phyloP scores from a whole-genome alignment of 2,113 vertebrate species.

The Sporophila hypoxantha region DNA sequence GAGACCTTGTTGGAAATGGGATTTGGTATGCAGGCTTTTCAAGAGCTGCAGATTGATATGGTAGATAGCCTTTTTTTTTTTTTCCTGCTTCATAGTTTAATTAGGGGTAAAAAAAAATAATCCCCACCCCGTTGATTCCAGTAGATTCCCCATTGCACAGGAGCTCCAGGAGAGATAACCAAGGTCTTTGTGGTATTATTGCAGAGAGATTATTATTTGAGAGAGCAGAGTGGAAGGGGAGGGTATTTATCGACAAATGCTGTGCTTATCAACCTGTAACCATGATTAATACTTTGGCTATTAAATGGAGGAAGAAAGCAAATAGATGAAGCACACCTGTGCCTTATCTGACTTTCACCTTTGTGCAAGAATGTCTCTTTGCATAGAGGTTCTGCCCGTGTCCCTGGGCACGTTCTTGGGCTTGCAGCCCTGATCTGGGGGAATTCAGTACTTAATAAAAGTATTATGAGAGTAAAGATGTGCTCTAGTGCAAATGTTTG shows the following conservation, averaged over 20 bases:
- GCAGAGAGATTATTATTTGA: background rate
- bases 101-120: background rate
- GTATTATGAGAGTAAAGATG: background rate
- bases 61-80: background rate
- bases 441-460: background rate
- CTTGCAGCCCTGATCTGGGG: background rate
- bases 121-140: background rate
- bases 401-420: background rate
- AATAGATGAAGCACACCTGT: background rate
- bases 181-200: conserved; percentile 1
- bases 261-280: background rate
- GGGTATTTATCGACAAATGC: background rate
- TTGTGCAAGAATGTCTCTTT: background rate
- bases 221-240: background rate
- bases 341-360: background rate
- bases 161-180: background rate
- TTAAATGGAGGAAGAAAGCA: background rate
- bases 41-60: background rate
- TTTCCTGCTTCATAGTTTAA: background rate
- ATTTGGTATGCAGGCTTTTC: conserved; percentile 15
- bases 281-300: background rate
- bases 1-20: conserved; percentile 1
- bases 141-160: background rate
- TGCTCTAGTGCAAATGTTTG: background rate
- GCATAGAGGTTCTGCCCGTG: background rate